Evolutionary conservation across 2,113 vertebrate genomes (phyloP).

Genomic region (Cricetomys ansorgei): DNA sequence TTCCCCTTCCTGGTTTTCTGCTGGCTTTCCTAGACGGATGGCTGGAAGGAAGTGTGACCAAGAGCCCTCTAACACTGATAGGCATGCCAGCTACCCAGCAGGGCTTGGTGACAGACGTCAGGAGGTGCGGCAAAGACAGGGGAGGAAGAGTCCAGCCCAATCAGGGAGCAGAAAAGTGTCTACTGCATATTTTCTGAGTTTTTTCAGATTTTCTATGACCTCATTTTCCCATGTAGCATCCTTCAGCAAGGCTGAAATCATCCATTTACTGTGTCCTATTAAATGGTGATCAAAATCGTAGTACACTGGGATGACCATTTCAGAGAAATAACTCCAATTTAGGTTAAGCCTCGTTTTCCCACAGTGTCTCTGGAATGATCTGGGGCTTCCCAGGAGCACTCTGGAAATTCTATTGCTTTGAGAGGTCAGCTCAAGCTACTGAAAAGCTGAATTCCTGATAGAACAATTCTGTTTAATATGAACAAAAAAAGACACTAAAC

Average conservation of each 20-base stretch:
- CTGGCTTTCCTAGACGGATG: background rate
- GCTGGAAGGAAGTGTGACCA: background rate
- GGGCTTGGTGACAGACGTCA: fast-evolving
- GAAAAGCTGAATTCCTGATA: background rate
- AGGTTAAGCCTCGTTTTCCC: background rate
- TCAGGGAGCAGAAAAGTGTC: background rate
- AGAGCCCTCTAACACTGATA: background rate
- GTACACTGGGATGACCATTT: background rate
- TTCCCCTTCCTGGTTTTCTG: background rate
- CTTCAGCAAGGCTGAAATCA: background rate
- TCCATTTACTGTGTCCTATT: background rate
- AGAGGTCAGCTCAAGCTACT: background rate
- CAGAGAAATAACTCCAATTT: background rate
- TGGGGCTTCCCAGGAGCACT: background rate
- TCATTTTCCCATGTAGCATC: background rate
- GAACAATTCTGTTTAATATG: background rate
- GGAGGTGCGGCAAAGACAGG: background rate
- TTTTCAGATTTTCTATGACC: background rate
- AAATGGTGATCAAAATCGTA: background rate
- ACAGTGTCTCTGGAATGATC: no score
- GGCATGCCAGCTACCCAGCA: fast-evolving
- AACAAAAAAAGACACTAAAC: background rate
- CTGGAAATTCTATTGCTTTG: background rate
- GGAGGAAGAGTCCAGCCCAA: background rate
- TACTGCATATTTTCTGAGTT: background rate